Conservation (phyloP, 2,888 invertebrate species). For the Stegana nigrithorax region DNA sequence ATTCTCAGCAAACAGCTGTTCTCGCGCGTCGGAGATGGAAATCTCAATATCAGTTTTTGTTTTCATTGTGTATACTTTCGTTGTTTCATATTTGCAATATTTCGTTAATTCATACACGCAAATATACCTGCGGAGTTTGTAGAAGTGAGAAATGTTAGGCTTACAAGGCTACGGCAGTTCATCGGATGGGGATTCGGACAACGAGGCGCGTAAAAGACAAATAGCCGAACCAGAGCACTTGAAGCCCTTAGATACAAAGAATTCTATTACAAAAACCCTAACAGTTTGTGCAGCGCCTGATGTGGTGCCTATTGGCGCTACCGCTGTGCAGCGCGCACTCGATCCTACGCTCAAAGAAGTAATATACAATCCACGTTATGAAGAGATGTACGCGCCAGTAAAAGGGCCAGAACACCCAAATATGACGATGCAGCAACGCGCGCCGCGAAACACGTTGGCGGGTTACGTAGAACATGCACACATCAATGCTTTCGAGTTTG, state of each 20-base stretch:
- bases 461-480: constrained; percentile 96
- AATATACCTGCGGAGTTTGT: constrained; percentile 38
- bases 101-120: constrained; percentile 49
- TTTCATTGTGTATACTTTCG: constrained; percentile 46
- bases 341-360: constrained; percentile 87
- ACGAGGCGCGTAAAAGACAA: constrained; percentile 34
- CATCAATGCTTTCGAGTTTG: constrained; percentile 96
- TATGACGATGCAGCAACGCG: constrained; percentile 88
- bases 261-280: constrained; percentile 74
- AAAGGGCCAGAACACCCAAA: constrained; percentile 95
- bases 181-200: constrained; percentile 74
- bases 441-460: constrained; percentile 89
- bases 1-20: not conserved
- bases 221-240: constrained; percentile 68
- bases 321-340: constrained; percentile 78
- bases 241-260: constrained; percentile 71
- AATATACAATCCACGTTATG: constrained; percentile 91
- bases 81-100: constrained; percentile 48
- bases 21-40: constrained; percentile 38
- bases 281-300: constrained; percentile 85
- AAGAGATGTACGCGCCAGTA: constrained; percentile 92
- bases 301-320: constrained; percentile 82
- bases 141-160: constrained; percentile 73
- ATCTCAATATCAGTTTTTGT: constrained; percentile 49
- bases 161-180: constrained; percentile 81